A percentile compares a stretch with the other conserved stretches of the same genome.
These are phyloP conservation scores for Branchellion lobata DNA, from an alignment of 2,888 invertebrate species.

Conservation along the genomic window DNA sequence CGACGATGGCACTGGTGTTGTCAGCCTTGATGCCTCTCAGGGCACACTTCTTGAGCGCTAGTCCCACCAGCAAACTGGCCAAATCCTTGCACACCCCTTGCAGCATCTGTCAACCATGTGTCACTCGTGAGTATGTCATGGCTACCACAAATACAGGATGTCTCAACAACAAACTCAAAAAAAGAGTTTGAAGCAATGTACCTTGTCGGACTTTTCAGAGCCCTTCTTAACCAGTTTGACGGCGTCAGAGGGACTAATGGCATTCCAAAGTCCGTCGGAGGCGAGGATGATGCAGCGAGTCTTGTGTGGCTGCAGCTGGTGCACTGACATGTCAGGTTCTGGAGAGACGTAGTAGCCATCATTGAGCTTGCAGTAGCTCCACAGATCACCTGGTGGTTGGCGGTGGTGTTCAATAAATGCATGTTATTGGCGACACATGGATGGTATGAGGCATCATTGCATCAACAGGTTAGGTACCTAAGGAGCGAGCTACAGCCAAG, in stretches of 20 bases:
- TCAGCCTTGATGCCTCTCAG: slow-evolving; percentile 85
- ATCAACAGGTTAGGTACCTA: slow-evolving; percentile 66
- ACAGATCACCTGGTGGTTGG: slow-evolving; percentile 88
- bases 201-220: slow-evolving; percentile 8
- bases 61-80: slow-evolving; percentile 82
- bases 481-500: slow-evolving; percentile 88
- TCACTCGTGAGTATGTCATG: background rate
- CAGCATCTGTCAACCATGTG: background rate
- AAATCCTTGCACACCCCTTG: slow-evolving; percentile 69
- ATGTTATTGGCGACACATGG: background rate
- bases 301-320: slow-evolving; percentile 73
- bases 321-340: slow-evolving; percentile 89
- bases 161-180: no score
- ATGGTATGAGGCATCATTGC: background rate
- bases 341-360: slow-evolving; percentile 96
- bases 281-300: slow-evolving; percentile 82
- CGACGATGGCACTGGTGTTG: slow-evolving; percentile 88
- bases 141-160: no score
- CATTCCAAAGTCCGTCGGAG: slow-evolving; percentile 95
- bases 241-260: slow-evolving; percentile 80
- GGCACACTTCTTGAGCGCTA: slow-evolving; percentile 80
- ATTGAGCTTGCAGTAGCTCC: slow-evolving; percentile 90
- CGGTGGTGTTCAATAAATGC: background rate
- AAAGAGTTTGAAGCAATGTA: no score
- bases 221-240: slow-evolving; percentile 63